Base-by-base conservation (phyloP, 2,113 vertebrate species). In the Eulacestoma nigropectus region DNA sequence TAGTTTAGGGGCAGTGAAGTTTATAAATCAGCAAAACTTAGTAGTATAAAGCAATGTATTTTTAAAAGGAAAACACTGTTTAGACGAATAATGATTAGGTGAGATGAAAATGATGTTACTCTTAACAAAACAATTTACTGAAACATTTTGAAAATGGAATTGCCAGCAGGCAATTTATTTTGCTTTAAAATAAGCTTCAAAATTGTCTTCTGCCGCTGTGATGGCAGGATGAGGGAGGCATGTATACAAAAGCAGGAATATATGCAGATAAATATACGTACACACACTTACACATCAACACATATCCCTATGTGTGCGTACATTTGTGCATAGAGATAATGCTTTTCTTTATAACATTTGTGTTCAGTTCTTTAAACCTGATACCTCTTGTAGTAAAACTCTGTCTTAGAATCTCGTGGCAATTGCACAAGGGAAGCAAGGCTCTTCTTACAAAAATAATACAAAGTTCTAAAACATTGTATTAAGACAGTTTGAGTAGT, bases 121-220 rank as follows among this genome's bases (percentile, higher is more conserved):
- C 55, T 97, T 95, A 97, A 93, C 65, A 96, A 96, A 97, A 94
- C 95, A 96, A 97, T 94, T 97, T 96, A 89, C 62, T 94, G 70
- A 97, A 95, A 37, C 23, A 57, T 86, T 97, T 92, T 62, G 76
- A 84, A 98, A 97, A 95, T 96, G 90, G 73, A 96, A 96, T 94
- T 95, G 65, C 93, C 75, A 97, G 72, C 53, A 94, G 77, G 75
- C 75, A 96, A 96, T 97, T 96, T 96, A n/a, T 90, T 97, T 97
- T 96, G 39, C 76, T 97, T 95, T 96, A 37, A 96, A 94, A 89
- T 89, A 87, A 72, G 26, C 52, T 89, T 94, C 69, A 87, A 44
- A 60, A 55, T 79, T 91, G 44, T 76, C 52, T 94, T 94, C 67
- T 91, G 72, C 79, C 30, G 27, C 20, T 50, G 22, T 50, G 72